A percentile compares a stretch with the other conserved stretches of the same genome.
Conservation (phyloP, 2,113 vertebrate species). For the Vulpes lagopus region DNA sequence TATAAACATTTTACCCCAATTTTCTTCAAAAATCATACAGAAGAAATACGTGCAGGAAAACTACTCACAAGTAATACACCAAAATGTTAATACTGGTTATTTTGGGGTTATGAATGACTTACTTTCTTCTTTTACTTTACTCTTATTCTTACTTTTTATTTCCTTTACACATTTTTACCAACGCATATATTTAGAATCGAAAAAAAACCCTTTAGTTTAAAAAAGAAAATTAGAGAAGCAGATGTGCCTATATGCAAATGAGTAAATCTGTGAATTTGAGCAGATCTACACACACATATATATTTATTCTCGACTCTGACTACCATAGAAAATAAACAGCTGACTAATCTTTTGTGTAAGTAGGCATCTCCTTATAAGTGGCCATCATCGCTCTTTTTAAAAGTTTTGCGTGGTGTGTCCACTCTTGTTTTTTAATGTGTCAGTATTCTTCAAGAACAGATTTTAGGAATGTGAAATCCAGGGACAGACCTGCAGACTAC, state of each 20-base stretch:
- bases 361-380: slow-evolving; percentile 14
- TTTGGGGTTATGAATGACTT: slow-evolving; percentile 58
- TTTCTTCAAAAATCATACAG: slow-evolving; percentile 40
- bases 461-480: neutral
- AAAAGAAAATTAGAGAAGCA: slow-evolving; percentile 69
- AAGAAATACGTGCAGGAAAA: slow-evolving; percentile 37
- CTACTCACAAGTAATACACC: neutral
- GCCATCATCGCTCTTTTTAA: slow-evolving; percentile 8
- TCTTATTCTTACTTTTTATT: slow-evolving; percentile 64
- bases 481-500: neutral
- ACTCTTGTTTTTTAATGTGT: slow-evolving; percentile 36
- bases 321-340: slow-evolving; percentile 2
- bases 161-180: slow-evolving; percentile 55
- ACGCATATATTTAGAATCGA: slow-evolving; percentile 65
- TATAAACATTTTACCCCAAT: slow-evolving; percentile 31
- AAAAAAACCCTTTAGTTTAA: slow-evolving; percentile 54
- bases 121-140: slow-evolving; percentile 55
- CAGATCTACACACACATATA: neutral
- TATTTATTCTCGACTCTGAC: slow-evolving; percentile 25
- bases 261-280: neutral
- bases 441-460: neutral
- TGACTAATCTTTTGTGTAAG: neutral
- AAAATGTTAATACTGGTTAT: slow-evolving; percentile 45
- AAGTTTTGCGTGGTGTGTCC: neutral
- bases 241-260: slow-evolving; percentile 56